A percentile compares a stretch with the other conserved stretches of the same genome.
Evolutionary conservation across 2,797 vertebrate species (phyloP).

Genomic region (Rallus crepitans): DNA sequence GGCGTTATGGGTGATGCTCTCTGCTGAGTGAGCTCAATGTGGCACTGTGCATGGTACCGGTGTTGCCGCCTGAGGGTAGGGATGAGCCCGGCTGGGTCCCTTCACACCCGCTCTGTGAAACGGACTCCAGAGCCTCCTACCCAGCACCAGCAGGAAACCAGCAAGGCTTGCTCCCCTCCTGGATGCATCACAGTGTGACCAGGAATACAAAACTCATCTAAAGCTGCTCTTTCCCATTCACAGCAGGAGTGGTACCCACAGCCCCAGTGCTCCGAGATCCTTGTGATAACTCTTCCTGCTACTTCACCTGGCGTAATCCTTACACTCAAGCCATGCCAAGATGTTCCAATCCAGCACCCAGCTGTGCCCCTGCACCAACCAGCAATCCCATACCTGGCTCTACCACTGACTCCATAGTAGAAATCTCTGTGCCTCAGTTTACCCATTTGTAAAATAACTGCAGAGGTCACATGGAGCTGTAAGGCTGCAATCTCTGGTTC

Average conservation of each 20-base stretch:
- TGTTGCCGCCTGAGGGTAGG: accelerated
- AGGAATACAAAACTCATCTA: neutral
- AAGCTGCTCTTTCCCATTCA: neutral
- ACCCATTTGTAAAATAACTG: neutral
- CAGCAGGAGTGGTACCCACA: neutral
- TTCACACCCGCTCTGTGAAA: neutral
- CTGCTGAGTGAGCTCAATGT: accelerated
- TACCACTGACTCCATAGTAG: too few species aligned
- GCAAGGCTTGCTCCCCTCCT: neutral
- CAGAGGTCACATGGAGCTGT: neutral
- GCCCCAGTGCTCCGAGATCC: accelerated
- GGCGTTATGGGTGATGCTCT: neutral
- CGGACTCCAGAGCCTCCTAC: neutral
- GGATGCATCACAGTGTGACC: neutral
- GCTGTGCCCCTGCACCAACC: accelerated
- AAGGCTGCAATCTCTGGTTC: neutral
- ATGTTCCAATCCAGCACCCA: neutral
- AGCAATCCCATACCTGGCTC: neutral
- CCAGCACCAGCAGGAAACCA: accelerated
- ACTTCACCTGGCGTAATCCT: neutral
- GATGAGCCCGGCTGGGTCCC: neutral
- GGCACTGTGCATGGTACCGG: accelerated
- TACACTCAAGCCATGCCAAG: neutral
- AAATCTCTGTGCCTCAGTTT: neutral
- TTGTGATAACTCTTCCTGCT: neutral